phyloP scores from a whole-genome alignment of 64 coral and sea anemone genomes.

The Platygyra sinensis region DNA sequence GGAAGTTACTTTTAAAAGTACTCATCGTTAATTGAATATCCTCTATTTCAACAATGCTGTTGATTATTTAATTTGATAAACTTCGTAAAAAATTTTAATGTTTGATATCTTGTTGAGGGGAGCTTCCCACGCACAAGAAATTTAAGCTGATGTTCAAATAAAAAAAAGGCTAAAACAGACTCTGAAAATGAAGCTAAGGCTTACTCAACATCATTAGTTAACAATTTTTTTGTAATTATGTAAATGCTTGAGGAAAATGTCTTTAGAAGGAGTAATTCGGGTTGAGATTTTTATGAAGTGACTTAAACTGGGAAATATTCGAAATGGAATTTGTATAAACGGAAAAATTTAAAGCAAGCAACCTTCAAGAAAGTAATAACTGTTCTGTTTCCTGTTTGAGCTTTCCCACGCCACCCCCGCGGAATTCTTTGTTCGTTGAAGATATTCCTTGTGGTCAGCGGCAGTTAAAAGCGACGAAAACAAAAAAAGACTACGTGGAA shows the following conservation, averaged over 20 bases:
- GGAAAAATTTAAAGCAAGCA: neutral
- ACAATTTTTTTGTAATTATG: too few species aligned
- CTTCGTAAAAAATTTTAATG: too few species aligned
- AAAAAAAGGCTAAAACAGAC: too few species aligned
- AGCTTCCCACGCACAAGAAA: neutral
- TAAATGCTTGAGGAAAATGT: neutral
- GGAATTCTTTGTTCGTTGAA: neutral
- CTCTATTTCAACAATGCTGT: too few species aligned
- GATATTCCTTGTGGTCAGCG: constrained; percentile 13
- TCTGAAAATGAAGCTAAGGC: too few species aligned
- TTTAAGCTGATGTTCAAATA: neutral
- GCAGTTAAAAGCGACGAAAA: constrained; percentile 18
- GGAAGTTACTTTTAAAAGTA: too few species aligned
- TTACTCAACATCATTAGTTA: too few species aligned
- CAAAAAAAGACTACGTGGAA: constrained; percentile 63
- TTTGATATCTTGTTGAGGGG: neutral
- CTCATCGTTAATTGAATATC: too few species aligned
- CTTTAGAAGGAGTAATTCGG: neutral
- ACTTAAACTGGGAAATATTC: neutral
- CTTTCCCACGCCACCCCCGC: constrained; percentile 3
- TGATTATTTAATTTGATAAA: too few species aligned
- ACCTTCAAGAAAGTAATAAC: neutral
- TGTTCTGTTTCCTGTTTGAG: neutral
- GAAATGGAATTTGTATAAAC: neutral
- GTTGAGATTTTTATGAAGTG: neutral